Conservation (phyloP, 2,797 vertebrate genomes). For the Gallinago nigripennis region DNA sequence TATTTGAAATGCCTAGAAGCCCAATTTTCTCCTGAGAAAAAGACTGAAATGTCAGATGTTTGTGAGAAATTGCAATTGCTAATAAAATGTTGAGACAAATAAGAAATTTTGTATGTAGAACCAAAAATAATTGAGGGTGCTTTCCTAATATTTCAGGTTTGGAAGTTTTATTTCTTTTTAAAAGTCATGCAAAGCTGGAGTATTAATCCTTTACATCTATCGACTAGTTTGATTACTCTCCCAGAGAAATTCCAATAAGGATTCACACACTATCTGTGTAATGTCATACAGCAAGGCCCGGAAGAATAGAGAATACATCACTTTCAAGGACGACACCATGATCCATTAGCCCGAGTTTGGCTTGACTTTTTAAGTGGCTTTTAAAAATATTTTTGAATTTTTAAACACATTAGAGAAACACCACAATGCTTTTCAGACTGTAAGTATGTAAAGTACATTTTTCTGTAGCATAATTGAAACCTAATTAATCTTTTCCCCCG, state of each 20-base stretch:
- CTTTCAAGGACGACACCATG: constrained; percentile 65
- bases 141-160: not conserved
- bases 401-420: constrained; percentile 80
- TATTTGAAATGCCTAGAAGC: not conserved
- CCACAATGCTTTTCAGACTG: constrained; percentile 73
- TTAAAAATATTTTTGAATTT: constrained; percentile 82
- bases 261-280: constrained; percentile 53
- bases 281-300: constrained; percentile 31
- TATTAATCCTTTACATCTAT: constrained; percentile 10
- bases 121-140: not conserved
- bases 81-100: not conserved
- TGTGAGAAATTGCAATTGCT: not conserved
- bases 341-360: constrained; percentile 78
- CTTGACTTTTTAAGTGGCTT: constrained; percentile 81
- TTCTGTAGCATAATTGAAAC: constrained; percentile 75
- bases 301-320: constrained; percentile 55
- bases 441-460: constrained; percentile 72
- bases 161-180: not conserved
- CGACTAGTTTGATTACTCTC: constrained; percentile 26
- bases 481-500: constrained; percentile 78
- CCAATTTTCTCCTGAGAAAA: not conserved
- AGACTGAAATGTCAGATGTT: not conserved
- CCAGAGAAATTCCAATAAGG: constrained; percentile 53
- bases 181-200: not conserved
- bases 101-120: not conserved